Percentiles rank a stretch among this genome's conserved stretches.
Evolutionary conservation across 2,888 invertebrate species (phyloP).

Genomic region (Muscina levida): DNA sequence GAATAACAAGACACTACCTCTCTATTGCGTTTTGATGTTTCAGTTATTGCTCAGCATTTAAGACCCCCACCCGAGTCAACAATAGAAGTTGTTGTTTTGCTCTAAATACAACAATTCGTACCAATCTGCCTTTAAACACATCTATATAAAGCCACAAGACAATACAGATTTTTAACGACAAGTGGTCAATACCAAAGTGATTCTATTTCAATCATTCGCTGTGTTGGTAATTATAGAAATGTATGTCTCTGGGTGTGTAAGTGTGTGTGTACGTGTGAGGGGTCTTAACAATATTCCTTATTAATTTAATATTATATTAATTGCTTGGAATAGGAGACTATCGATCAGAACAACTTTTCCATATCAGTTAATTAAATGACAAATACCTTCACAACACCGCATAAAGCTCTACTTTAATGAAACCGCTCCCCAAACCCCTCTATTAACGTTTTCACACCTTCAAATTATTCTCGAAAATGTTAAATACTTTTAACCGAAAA

Average conservation of each 20-base stretch:
- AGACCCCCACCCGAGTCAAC: not conserved
- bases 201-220: not conserved
- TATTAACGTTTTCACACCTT: too few species aligned
- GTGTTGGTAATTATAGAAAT: too few species aligned
- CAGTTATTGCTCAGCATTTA: not conserved
- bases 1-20: slow-evolving; percentile 20
- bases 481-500: not conserved
- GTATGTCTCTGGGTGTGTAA: not conserved
- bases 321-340: not conserved
- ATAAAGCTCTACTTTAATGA: too few species aligned
- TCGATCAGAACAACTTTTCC: slow-evolving; percentile 14
- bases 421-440: too few species aligned
- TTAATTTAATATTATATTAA: too few species aligned
- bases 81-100: slow-evolving; percentile 9
- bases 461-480: too few species aligned
- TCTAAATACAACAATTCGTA: not conserved
- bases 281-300: slow-evolving; percentile 19
- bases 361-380: slow-evolving; percentile 31
- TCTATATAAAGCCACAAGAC: not conserved
- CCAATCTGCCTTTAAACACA: not conserved
- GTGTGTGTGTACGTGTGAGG: not conserved
- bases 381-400: slow-evolving; percentile 11
- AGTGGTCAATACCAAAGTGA: not conserved
- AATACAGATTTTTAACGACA: not conserved
- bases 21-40: not conserved